Conservation (phyloP, 2,113 vertebrate genomes). For the Platichthys stellatus region DNA sequence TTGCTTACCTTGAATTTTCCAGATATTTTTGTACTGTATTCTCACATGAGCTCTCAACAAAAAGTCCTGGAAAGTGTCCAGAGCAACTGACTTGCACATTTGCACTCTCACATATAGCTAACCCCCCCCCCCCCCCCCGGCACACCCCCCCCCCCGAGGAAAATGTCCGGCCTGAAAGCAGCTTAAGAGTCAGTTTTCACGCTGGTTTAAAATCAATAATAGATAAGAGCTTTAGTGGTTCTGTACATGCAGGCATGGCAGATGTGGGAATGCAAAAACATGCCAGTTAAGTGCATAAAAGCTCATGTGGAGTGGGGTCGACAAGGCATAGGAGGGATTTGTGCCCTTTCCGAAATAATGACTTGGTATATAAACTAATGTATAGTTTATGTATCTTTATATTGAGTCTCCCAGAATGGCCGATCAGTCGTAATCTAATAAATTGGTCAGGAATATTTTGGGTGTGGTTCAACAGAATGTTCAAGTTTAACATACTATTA, state of each 20-base stretch:
- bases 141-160: too few species aligned
- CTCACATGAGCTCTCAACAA: too few species aligned
- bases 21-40: too few species aligned
- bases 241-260: background rate
- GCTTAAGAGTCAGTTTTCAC: background rate
- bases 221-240: background rate
- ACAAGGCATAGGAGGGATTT: background rate
- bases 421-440: background rate
- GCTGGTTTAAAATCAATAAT: background rate
- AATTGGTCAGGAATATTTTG: background rate
- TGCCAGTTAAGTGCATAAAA: too few species aligned
- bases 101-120: too few species aligned
- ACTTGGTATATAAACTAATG: background rate
- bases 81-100: too few species aligned
- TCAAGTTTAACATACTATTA: background rate
- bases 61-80: too few species aligned
- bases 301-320: too few species aligned
- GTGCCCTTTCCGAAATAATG: background rate
- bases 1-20: too few species aligned
- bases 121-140: too few species aligned
- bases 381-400: background rate
- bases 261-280: background rate
- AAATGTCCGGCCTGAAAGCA: too few species aligned
- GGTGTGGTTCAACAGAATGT: too few species aligned
- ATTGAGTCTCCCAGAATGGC: background rate